These are phyloP conservation scores for Melopsittacus undulatus DNA, from an alignment of 2,797 vertebrate species.

Conservation along the genomic window DNA sequence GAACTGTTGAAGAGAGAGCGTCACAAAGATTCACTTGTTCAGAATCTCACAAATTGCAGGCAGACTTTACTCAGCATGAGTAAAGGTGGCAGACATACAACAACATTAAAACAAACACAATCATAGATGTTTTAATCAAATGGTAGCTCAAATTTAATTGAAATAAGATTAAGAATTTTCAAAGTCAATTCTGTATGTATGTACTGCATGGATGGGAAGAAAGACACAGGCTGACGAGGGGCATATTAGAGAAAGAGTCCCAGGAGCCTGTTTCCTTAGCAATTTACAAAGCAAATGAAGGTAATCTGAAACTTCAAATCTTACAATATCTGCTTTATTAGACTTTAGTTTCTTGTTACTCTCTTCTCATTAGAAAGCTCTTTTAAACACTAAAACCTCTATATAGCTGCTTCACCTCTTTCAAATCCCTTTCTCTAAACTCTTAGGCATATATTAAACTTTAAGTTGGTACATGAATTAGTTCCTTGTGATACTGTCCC, in stretches of 20 bases:
- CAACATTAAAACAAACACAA: not conserved
- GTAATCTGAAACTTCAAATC: constrained; percentile 49
- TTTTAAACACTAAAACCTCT: constrained; percentile 57
- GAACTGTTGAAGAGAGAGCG: not conserved
- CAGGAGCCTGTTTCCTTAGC: constrained; percentile 22
- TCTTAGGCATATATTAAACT: constrained; percentile 22
- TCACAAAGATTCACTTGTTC: constrained; percentile 25
- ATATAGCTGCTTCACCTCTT: constrained; percentile 20
- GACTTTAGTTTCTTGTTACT: constrained; percentile 60
- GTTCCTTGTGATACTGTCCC: constrained; percentile 48
- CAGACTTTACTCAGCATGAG: constrained; percentile 4
- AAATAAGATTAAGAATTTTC: constrained; percentile 22
- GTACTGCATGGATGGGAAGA: not conserved
- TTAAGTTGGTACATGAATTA: constrained; percentile 45
- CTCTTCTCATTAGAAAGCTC: constrained; percentile 50
- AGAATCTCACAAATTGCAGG: not conserved
- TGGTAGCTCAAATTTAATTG: not conserved
- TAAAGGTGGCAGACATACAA: constrained; percentile 6
- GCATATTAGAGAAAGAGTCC: not conserved
- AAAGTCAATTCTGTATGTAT: not conserved
- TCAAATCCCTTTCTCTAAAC: constrained; percentile 24
- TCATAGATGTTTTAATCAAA: constrained; percentile 15
- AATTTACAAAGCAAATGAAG: constrained; percentile 61
- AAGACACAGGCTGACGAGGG: not conserved
- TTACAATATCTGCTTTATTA: constrained; percentile 61